Evolutionary conservation across 2,888 invertebrate genomes (phyloP), one percentile per base, ranked within the genome.

Genomic region (Chydorus sphaericus): DNA sequence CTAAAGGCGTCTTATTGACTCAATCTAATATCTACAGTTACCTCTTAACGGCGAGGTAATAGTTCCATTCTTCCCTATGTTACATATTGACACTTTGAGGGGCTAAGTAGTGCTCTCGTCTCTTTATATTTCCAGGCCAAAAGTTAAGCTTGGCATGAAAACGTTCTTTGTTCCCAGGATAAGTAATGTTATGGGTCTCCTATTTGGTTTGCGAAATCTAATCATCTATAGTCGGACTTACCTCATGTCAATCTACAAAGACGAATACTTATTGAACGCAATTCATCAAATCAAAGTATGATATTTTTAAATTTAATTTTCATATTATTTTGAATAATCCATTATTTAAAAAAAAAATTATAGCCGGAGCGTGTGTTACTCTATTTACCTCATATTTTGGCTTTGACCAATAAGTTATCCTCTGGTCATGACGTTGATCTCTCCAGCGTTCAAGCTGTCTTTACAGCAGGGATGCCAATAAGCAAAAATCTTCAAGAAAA

Each of bases 341-440:
- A 3, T 10, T 44, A 26, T 26, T 26, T 3, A 5, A n/a, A 26
- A 10, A 33, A 44, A 26, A 4, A 44, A n/a, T n/a, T n/a, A n/a
- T n/a, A 44, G 44, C 44, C 44, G 44, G 26, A 44, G 28, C 44
- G 44, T 5, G 44, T 16, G 11, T 4, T 44, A n/a, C 44, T 44
- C 26, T 44, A 44, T n/a, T 44, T 44, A 10, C 44, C 44, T 23
- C 44, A 44, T n/a, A 44, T 44, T 16, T 23, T 44, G 44, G 44
- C 44, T 8, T 26, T 44, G 28, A 44, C 11, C 18, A 44, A 44
- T 26, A 23, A 44, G 23, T 28, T 4, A 5, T 26, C 23, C 11
- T 44, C 44, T 26, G 44, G 28, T 14, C 11, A 11, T 14, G 28
- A 28, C 44, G n/a, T n/a, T n/a, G 26, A 44, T 28, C 28, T 44